These are phyloP conservation scores for Drosophila antonietae DNA, from an alignment of 2,888 invertebrate species.

Conservation along the genomic window DNA sequence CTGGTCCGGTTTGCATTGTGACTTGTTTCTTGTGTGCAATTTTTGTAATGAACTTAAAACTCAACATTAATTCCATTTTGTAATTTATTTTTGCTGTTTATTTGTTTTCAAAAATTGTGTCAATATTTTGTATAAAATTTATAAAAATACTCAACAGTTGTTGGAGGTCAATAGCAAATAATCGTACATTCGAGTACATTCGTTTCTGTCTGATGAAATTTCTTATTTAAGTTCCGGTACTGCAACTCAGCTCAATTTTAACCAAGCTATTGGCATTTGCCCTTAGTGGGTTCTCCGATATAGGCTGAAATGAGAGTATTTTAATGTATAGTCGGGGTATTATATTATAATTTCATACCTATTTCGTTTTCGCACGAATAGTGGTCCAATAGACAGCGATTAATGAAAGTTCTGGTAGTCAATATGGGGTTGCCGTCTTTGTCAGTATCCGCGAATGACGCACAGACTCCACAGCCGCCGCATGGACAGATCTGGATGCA, in stretches of 20 bases:
- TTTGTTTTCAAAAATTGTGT: constrained; percentile 42
- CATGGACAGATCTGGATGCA: constrained; percentile 29
- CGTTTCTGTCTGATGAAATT: neutral
- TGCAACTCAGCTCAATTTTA: too few relatives aligned
- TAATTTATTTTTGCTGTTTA: constrained; percentile 26
- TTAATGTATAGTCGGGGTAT: neutral
- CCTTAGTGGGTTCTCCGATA: constrained; percentile 13
- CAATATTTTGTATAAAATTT: constrained; percentile 39
- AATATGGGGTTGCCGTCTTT: constrained; percentile 1
- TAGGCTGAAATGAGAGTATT: constrained; percentile 32
- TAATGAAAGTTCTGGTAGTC: constrained; percentile 14
- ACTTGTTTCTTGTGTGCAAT: constrained; percentile 2
- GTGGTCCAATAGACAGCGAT: constrained; percentile 30
- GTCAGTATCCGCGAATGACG: constrained; percentile 20
- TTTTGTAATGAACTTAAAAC: constrained; percentile 42
- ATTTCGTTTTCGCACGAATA: constrained; percentile 28
- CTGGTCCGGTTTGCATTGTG: constrained; percentile 42
- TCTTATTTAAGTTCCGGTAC: neutral
- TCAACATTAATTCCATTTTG: constrained; percentile 16
- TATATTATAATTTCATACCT: neutral
- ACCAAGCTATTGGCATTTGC: constrained; percentile 17
- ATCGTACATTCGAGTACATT: neutral
- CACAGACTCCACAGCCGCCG: constrained; percentile 38
- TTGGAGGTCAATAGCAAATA: neutral
- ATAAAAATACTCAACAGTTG: constrained; percentile 38